Evolutionary conservation across 1,140 invertebrate genomes (phyloP).

Genomic region (Drosophila arawakana): DNA sequence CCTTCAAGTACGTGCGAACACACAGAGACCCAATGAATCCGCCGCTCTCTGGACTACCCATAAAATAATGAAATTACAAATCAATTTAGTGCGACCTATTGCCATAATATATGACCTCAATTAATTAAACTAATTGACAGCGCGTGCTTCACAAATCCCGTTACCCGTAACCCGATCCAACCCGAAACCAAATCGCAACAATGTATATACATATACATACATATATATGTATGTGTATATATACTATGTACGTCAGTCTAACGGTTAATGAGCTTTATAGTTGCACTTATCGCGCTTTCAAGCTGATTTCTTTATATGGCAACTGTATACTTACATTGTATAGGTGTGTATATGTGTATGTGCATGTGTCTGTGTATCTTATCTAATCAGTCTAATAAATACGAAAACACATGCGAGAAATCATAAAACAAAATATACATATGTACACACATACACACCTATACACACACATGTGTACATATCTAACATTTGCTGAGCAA

Average conservation of each 20-base stretch:
- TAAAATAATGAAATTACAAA: constrained; percentile 44
- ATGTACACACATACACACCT: constrained; percentile 12
- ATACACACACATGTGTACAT: constrained; percentile 3
- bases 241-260: constrained; percentile 17
- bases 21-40: constrained; percentile 6
- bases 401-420: constrained; percentile 68
- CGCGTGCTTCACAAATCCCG: constrained; percentile 46
- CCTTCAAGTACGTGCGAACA: constrained; percentile 55
- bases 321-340: constrained; percentile 18
- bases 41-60: not conserved
- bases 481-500: constrained; percentile 50
- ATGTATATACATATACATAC: constrained; percentile 3
- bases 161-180: constrained; percentile 7
- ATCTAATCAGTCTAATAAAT: constrained; percentile 80
- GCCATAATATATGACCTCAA: constrained; percentile 68
- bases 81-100: constrained; percentile 68
- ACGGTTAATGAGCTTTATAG: constrained; percentile 53
- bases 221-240: constrained; percentile 23
- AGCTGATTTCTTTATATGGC: constrained; percentile 60
- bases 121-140: constrained; percentile 75
- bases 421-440: constrained; percentile 65
- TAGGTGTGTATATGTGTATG: constrained; percentile 1
- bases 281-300: constrained; percentile 65
- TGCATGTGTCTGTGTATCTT: constrained; percentile 44
- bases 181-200: constrained; percentile 23